Evolutionary conservation across 2,888 invertebrate species (phyloP), one percentile per base, ranked within the genome.

Genomic region (Trissolcus brochymenae): DNA sequence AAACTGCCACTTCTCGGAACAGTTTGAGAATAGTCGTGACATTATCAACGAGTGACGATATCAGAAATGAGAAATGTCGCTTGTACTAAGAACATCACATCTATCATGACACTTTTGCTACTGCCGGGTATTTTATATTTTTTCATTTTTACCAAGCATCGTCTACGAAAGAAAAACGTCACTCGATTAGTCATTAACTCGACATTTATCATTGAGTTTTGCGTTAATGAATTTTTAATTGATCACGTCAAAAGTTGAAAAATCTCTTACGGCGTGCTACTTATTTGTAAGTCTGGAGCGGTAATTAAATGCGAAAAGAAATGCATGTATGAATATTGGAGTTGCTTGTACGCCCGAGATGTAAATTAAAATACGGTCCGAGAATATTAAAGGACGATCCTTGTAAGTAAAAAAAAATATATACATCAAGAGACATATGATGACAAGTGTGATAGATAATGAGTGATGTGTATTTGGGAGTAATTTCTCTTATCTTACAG

Each of bases 401-500:
- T 7, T 35, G 35, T 35, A 35, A 3, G 9, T 35, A 11, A 35
- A 35, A 73, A 35, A 73, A 66, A 66, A 55, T 17, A 71, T 59
- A 61, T 40, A 35, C 65, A 49, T 60, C 29, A 53, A 60, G 66
- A 66, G 56, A 62, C 55, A 50, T 9, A 35, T 60, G 72, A 72
- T 75, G 62, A 78, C 61, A 74, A 68, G 72, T 60, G 71, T 64
- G 68, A 76, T 71, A 77, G 80, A 80, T 79, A 65, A 57, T 79
- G 73, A 66, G 79, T 78, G 79, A 80, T 68, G 49, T 79, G 82
- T 84, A 84, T 82, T 83, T 81, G 82, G 81, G 82, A 84, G 84
- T 85, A 84, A 85, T 85, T 84, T 80, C 80, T 80, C 86, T 87
- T 87, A 87, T 87, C 87, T 86, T 76, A 62, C 76, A 80, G 81